These are phyloP conservation scores for Dipodomys ordii DNA, from an alignment of 2,113 vertebrate species.

Conservation along the genomic window DNA sequence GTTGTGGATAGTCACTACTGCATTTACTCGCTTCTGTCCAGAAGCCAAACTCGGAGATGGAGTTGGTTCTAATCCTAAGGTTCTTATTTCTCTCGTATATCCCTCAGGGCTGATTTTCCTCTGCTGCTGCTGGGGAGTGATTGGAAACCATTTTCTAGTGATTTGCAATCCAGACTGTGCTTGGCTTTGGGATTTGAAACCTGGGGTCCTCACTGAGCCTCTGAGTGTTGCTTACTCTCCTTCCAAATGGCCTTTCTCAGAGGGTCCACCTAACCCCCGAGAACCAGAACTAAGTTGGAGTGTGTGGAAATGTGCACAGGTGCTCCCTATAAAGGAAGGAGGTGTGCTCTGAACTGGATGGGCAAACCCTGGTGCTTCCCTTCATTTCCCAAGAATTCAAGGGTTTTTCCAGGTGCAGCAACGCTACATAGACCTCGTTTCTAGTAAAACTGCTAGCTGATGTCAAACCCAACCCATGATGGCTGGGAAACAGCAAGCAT, in stretches of 20 bases:
- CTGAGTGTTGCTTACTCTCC: conserved; percentile 19
- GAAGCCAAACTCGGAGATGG: conserved; percentile 46
- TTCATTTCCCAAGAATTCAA: conserved; percentile 2
- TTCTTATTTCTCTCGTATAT: background rate
- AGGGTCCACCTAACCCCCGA: background rate
- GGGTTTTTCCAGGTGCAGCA: conserved; percentile 27
- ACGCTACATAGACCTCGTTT: conserved; percentile 45
- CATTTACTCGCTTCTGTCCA: conserved; percentile 44
- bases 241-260: background rate
- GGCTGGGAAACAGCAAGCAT: conserved; percentile 42
- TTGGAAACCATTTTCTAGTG: conserved; percentile 6
- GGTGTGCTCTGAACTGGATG: conserved; percentile 22
- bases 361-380: conserved; percentile 67
- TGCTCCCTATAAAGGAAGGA: conserved; percentile 62
- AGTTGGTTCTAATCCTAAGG: conserved; percentile 2
- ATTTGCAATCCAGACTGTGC: conserved; percentile 18
- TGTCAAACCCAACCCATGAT: background rate
- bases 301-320: background rate
- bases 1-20: background rate
- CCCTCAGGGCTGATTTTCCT: background rate
- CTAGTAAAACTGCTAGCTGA: conserved; percentile 30
- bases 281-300: conserved; percentile 5
- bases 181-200: conserved; percentile 44
- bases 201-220: conserved; percentile 17
- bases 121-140: background rate